These are phyloP conservation scores for Dunckerocampus dactyliophorus DNA, from an alignment of 2,113 vertebrate genomes.

Conservation along the genomic window DNA sequence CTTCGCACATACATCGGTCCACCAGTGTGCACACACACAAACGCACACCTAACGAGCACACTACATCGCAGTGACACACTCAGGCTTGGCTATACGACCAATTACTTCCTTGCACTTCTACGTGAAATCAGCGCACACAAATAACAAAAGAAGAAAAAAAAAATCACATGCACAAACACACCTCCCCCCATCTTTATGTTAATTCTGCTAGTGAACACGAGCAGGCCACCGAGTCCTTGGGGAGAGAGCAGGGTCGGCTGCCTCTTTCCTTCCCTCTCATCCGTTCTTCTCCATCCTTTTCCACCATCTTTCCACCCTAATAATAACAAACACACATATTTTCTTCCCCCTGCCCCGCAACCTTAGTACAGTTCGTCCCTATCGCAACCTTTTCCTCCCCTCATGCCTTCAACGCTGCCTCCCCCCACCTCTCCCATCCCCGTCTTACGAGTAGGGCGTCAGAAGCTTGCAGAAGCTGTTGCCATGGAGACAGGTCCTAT, in stretches of 20 bases:
- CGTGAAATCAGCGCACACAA: slow-evolving; percentile 35
- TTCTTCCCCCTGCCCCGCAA: slow-evolving; percentile 35
- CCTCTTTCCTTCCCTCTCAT: slow-evolving; percentile 43
- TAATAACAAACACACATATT: slow-evolving; percentile 37
- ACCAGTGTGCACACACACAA: slow-evolving; percentile 28
- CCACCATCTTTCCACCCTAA: slow-evolving; percentile 18
- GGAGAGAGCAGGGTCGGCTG: slow-evolving; percentile 65
- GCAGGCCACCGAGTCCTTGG: slow-evolving; percentile 73
- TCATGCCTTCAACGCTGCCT: slow-evolving; percentile 24
- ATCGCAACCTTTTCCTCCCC: slow-evolving; percentile 46
- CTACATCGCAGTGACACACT: slow-evolving; percentile 33
- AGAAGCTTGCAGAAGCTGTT: slow-evolving; percentile 79
- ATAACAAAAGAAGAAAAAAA: slow-evolving; percentile 2
- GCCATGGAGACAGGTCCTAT: slow-evolving; percentile 79
- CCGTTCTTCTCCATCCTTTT: slow-evolving; percentile 22
- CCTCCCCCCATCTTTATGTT: slow-evolving; percentile 70
- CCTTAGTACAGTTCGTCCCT: slow-evolving; percentile 27
- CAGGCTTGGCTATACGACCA: slow-evolving; percentile 29
- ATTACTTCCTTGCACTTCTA: slow-evolving; percentile 34
- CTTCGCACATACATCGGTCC: slow-evolving; percentile 23
- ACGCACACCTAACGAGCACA: slow-evolving; percentile 30
- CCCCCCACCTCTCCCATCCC: slow-evolving; percentile 17
- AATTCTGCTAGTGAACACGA: slow-evolving; percentile 73
- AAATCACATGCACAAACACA: slow-evolving; percentile 34
- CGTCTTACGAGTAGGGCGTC: slow-evolving; percentile 67